These are phyloP conservation scores for Rhaphigaster nebulosa DNA, from an alignment of 2,888 invertebrate genomes.

Conservation along the genomic window DNA sequence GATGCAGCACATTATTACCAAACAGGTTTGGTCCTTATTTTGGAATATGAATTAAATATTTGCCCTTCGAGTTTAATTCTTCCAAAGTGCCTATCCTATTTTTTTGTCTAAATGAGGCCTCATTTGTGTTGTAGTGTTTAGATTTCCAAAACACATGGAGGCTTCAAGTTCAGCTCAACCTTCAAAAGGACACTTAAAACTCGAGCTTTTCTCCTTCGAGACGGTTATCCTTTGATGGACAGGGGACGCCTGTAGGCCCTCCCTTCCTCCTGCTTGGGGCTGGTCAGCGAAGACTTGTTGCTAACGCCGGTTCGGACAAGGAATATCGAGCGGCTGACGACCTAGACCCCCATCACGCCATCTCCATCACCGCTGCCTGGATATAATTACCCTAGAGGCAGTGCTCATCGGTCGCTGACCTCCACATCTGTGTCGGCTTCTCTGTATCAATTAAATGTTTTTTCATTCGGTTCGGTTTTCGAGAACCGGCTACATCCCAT, in stretches of 20 bases:
- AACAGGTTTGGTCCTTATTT: no score
- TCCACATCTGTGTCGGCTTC: constrained; percentile 1
- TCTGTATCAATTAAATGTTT: constrained; percentile 12
- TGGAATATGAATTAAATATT: no score
- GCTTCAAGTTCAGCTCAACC: neutral
- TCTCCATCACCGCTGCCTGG: neutral
- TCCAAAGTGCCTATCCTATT: no score
- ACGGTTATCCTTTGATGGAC: neutral
- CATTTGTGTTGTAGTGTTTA: neutral
- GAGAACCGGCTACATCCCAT: neutral
- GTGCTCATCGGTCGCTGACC: constrained; percentile 54
- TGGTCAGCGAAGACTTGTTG: constrained; percentile 29
- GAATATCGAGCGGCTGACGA: constrained; percentile 7
- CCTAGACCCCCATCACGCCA: constrained; percentile 52
- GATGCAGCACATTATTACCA: no score
- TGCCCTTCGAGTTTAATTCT: no score
- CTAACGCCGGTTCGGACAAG: neutral
- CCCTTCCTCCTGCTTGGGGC: neutral
- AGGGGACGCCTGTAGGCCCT: neutral
- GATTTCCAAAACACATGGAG: neutral
- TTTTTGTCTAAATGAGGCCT: no score
- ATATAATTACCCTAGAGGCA: constrained; percentile 52
- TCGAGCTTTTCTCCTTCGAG: neutral
- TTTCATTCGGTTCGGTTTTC: constrained; percentile 4
- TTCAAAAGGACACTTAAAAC: neutral